phyloP scores from a whole-genome alignment of 1,140 invertebrate species.

The Fopius arisanus region DNA sequence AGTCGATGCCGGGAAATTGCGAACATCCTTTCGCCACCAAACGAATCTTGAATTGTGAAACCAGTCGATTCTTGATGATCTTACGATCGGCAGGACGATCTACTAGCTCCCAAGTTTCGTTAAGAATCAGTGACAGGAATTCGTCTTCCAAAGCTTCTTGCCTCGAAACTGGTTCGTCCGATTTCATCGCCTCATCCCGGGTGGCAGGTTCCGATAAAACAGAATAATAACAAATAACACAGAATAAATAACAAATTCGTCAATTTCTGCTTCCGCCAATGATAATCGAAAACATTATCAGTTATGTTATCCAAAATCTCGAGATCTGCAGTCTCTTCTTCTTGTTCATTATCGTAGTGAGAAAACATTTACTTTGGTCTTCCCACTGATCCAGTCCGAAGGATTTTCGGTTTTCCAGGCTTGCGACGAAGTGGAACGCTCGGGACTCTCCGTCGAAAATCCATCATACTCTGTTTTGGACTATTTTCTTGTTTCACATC shows the following conservation, averaged over 20 bases:
- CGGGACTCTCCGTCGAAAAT: not conserved
- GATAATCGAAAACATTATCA: not conserved
- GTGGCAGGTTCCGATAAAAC: not conserved
- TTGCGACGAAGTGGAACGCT: not conserved
- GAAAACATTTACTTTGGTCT: not conserved
- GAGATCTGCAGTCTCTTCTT: not conserved
- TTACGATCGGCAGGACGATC: slow-evolving; percentile 37
- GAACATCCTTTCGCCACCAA: slow-evolving; percentile 39
- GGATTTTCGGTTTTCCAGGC: not conserved
- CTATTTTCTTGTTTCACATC: not conserved
- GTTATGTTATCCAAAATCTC: not conserved
- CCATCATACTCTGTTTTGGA: not conserved
- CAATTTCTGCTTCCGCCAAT: not conserved
- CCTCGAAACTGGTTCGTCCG: slow-evolving; percentile 40
- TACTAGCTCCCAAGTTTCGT: slow-evolving; percentile 48
- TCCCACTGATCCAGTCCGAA: not conserved
- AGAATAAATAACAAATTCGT: too few species aligned
- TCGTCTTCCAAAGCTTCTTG: slow-evolving; percentile 43
- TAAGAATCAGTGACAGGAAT: slow-evolving; percentile 36
- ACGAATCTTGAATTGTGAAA: slow-evolving; percentile 49
- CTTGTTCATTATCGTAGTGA: not conserved
- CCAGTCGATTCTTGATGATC: slow-evolving; percentile 49
- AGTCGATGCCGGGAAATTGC: slow-evolving; percentile 39
- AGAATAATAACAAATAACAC: not conserved
- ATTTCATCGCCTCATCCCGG: slow-evolving; percentile 34